Base-by-base conservation (phyloP, 2,888 invertebrate genomes). In the Drosophila barbarae region DNA sequence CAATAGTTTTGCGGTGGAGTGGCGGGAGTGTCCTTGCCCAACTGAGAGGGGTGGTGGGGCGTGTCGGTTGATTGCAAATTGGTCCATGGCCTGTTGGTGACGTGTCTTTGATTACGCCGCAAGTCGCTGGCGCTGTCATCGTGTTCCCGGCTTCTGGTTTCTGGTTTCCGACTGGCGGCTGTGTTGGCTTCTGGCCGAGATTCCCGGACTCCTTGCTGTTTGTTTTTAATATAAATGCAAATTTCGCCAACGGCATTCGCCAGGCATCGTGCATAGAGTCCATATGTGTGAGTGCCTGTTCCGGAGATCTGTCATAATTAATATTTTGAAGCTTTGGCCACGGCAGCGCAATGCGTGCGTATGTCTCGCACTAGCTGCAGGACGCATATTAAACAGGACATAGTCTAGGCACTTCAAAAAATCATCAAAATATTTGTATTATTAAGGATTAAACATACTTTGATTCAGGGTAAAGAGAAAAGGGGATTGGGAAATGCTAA, bases 211-310 rank as follows among this genome's bases (percentile, higher is more conserved):
- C 57, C 60, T 61, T 56, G 69, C 55, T 79, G 79, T 78, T 79
- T 79, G 79, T 86, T 84, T 84, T 84, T 84, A 84, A 84, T 84
- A 86, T 84, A 84, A 83, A 84, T 84, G 84, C 84, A 84, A 84
- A 84, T 84, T 83, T 84, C 64, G 64, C 72, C 78, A 76, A 73
- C 67, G 84, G 69, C 78, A 84, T 64, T 63, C 52, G 54, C 67
- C 61, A 41, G 50, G 69, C 61, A 44, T 15, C 56, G 53, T 46
- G 38, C 54, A n/a, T 3, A 32, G 56, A 32, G 56, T 54, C 38
- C 56, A 56, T 52, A 49, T 55, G 66, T 65, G 52, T 42, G 42
- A 56, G 69, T 60, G 64, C 47, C 49, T 42, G 54, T 57, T 55
- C 70, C 60, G 46, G 39, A 71, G 58, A 73, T 72, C 84, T 81